Base-by-base conservation (phyloP, 2,797 vertebrate species). In the Monodelphis domestica region DNA sequence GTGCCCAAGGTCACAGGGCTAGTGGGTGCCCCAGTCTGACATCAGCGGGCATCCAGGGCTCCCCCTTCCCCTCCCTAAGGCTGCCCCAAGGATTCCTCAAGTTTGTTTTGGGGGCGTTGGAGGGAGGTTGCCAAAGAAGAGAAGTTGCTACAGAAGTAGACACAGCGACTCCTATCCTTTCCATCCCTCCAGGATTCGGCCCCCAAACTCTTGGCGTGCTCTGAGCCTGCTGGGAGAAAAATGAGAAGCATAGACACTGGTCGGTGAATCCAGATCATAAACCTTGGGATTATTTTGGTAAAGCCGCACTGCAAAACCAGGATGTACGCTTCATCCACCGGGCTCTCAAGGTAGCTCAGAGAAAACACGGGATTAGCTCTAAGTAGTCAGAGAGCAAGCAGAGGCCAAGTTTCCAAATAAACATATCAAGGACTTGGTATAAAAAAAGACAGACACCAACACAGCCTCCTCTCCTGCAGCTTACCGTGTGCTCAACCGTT, bases 291-390 rank as follows among this genome's bases (percentile, higher is more conserved):
- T 97, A 95, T 94, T 96, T 93, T 89, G 90, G 52, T 95, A 97
- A 97, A 95, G 93, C 45, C 0, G 0, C 50, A 92, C 95, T 97
- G 97, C 93, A 89, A 93, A 95, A 92, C 91, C 93, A 93, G 91
- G 95, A 96, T 88, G 94, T 95, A 95, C 96, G 95, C 96, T 96
- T 95, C 95, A 88, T 91, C 54, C 3, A 29, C 87, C 88, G 5
- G 89, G 89, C 96, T 94, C 94, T 97, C 96, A 97, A 97, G 97
- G 96, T 97, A 97, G 97, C 98, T 95, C 97, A 95, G 96, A 96
- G 93, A 96, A 95, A 98, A 97, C 96, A 95, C 9, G 54, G 96
- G 98, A 97, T 98, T 97, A 97, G 92, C 91, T 55, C 17, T 96
- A 94, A 96, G 96, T 87, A 96, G 94, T 91, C 88, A 92, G 95